These are phyloP conservation scores for Cyphomyrmex costatus DNA, from an alignment of 1,140 invertebrate genomes.

Conservation along the genomic window DNA sequence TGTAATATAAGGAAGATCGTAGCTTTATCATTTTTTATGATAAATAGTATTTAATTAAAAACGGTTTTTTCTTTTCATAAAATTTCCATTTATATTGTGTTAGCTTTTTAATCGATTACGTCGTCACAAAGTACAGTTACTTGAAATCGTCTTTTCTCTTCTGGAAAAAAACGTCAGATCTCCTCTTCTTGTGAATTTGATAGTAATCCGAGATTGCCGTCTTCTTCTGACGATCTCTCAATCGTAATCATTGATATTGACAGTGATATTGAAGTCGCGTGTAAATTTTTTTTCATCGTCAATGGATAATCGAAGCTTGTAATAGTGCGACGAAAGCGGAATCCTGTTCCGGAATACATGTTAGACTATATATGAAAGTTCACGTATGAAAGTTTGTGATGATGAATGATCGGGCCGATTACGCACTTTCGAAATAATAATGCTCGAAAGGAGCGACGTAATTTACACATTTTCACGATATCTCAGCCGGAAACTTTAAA, in stretches of 20 bases:
- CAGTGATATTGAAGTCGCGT: not conserved
- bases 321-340: conserved; percentile 38
- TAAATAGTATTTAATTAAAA: not conserved
- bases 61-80: not conserved
- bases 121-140: not conserved
- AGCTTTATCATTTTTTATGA: not conserved
- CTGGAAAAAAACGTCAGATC: not conserved
- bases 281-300: not conserved
- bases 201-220: not conserved
- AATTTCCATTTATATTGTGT: not conserved
- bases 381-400: conserved; percentile 37
- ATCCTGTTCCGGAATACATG: conserved; percentile 29
- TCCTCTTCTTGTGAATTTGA: not conserved
- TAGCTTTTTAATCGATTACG: conserved; percentile 1
- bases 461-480: conserved; percentile 7
- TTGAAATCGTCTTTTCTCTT: not conserved
- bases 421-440: conserved; percentile 52
- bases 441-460: not conserved
- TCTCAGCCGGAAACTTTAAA: not conserved
- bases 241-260: not conserved
- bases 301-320: conserved; percentile 29
- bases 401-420: conserved; percentile 33
- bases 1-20: not conserved
- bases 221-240: not conserved
- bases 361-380: conserved; percentile 38